phyloP scores from a whole-genome alignment of 2,113 vertebrate genomes.

The Scomber japonicus region DNA sequence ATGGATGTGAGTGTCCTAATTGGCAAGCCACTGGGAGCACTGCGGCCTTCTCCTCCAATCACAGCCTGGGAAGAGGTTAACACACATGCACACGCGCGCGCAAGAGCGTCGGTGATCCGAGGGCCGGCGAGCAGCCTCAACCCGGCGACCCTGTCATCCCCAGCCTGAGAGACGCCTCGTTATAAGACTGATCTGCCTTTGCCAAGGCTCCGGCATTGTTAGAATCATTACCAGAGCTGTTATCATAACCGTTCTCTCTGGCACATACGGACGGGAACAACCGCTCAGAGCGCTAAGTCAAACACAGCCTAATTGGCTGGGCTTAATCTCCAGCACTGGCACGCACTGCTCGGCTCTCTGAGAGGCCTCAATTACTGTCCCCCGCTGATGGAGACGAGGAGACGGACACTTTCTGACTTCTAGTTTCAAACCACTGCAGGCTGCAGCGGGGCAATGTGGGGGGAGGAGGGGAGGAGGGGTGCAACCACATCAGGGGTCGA shows the following conservation, averaged over 20 bases:
- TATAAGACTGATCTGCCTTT: slow-evolving; percentile 34
- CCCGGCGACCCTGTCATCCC: slow-evolving; percentile 24
- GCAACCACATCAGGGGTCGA: neutral
- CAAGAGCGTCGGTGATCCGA: slow-evolving; percentile 25
- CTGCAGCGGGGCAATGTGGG: neutral
- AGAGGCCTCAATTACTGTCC: slow-evolving; percentile 49
- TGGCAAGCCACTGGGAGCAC: slow-evolving; percentile 85
- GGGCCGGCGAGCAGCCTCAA: neutral
- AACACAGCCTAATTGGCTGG: slow-evolving; percentile 71
- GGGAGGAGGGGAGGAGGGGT: too few relatives aligned
- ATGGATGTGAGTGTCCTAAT: slow-evolving; percentile 88
- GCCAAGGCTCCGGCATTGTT: slow-evolving; percentile 21
- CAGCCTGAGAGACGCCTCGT: slow-evolving; percentile 24
- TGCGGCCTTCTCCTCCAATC: slow-evolving; percentile 79
- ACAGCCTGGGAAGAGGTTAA: slow-evolving; percentile 65
- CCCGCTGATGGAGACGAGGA: slow-evolving; percentile 36
- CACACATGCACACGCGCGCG: slow-evolving; percentile 33
- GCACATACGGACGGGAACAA: slow-evolving; percentile 65
- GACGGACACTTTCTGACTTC: slow-evolving; percentile 52
- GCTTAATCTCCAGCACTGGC: slow-evolving; percentile 58
- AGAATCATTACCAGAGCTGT: slow-evolving; percentile 63
- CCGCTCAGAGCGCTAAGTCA: slow-evolving; percentile 68
- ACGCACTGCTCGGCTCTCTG: slow-evolving; percentile 31
- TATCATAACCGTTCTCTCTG: slow-evolving; percentile 53
- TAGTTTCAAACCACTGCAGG: slow-evolving; percentile 24